Evolutionary conservation across 2,888 invertebrate genomes (phyloP), one percentile per base, ranked within the genome.

Genomic region (Deilephila elpenor): DNA sequence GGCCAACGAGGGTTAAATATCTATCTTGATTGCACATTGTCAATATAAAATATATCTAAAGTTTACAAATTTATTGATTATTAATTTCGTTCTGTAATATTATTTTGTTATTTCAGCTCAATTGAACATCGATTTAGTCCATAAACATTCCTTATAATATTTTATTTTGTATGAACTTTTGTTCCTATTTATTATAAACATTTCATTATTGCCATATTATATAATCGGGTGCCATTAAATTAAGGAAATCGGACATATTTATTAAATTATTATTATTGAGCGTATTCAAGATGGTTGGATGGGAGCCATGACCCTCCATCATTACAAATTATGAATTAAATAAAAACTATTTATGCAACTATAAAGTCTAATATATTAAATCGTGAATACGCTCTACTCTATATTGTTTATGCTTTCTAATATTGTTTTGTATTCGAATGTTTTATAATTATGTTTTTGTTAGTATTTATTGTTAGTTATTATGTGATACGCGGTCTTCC

Each of bases 201-300:
- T 72, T 72, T 62, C 72, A 72, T 67, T 67, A 72, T 72, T 72
- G 72, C 72, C 72, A 73, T 73, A 72, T 20, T 32, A 72, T 59
- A 34, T 29, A 59, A 73, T 53, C 61, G 34, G 72, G 72, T 73
- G 72, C 72, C 72, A 73, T 73, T 73, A 59, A 11, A 56, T 72
- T 67, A 67, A 51, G 67, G 29, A 51, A 64, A 51, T 67, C 5
- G 11, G 44, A 64, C n/a, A 64, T 64, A 44, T 67, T 29, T 67
- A 67, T 51, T 11, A 20, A 44, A 67, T 44, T 64, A 56, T 56
- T 51, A 37, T 67, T 64, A 44, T 44, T 51, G 67, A 51, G 67
- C 51, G 67, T 51, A 17, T 51, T 25, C 25, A 51, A 20, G 51
- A 51, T 14, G 1, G 3, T 2, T 44, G 11, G 25, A 19, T 19